Evolutionary conservation across 2,113 vertebrate genomes (phyloP).

Genomic region (Marcusenius ussheri): DNA sequence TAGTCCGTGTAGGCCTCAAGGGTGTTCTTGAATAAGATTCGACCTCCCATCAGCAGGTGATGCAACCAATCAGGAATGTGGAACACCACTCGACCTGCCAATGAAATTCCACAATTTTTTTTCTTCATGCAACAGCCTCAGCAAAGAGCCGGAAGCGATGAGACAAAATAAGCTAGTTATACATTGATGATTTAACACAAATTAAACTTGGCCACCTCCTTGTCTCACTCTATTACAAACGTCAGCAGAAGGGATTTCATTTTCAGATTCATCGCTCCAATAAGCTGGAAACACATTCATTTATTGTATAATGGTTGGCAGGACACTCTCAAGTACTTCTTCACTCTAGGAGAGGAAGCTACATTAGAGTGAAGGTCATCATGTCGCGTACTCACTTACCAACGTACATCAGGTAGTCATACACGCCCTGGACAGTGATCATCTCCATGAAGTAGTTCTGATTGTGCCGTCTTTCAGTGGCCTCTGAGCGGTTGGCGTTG

Average conservation of each 20-base stretch:
- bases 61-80: conserved; percentile 85
- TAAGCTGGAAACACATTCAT: background rate
- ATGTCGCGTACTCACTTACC: conserved; percentile 61
- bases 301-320: background rate
- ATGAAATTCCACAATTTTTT: background rate
- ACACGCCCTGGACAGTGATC: conserved; percentile 84
- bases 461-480: conserved; percentile 79
- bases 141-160: background rate
- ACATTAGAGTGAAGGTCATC: background rate
- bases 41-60: conserved; percentile 84
- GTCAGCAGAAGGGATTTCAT: background rate
- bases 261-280: conserved; percentile 6
- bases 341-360: background rate
- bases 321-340: background rate
- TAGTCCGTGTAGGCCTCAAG: conserved; percentile 83
- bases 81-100: conserved; percentile 70
- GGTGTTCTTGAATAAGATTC: conserved; percentile 90
- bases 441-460: conserved; percentile 96
- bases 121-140: background rate
- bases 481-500: conserved; percentile 87
- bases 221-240: background rate
- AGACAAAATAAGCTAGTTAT: background rate
- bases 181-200: background rate
- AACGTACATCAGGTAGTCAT: conserved; percentile 92
- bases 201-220: background rate